Evolutionary conservation across 23 tunicate genomes (phyloP).

Genomic region (Styela clava): DNA sequence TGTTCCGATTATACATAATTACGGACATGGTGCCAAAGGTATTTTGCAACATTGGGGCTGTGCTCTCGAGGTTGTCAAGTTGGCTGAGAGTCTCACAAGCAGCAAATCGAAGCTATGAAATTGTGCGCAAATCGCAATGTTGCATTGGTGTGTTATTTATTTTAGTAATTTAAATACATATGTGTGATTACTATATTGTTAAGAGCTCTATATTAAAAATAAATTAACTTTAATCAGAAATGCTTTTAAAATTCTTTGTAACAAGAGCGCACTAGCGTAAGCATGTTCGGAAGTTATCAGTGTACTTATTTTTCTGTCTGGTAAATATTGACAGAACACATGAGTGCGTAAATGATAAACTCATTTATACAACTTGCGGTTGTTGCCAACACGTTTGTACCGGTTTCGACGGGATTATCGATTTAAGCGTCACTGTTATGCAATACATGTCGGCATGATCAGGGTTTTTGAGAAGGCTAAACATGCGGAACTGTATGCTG

Average conservation of each 20-base stretch:
- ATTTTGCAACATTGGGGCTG: slow-evolving; percentile 75
- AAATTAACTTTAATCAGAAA: too few relatives aligned
- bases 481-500: not conserved
- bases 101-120: not conserved
- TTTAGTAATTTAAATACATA: too few relatives aligned
- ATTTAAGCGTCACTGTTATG: not conserved
- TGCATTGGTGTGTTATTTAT: too few relatives aligned
- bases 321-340: too few relatives aligned
- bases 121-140: not conserved
- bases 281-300: not conserved
- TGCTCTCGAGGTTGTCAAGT: slow-evolving; percentile 34
- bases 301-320: not conserved
- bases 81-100: slow-evolving; percentile 14
- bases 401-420: too few relatives aligned
- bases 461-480: not conserved
- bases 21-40: slow-evolving; percentile 71
- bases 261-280: too few relatives aligned
- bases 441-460: not conserved
- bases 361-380: too few relatives aligned
- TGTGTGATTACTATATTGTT: too few relatives aligned
- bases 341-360: too few relatives aligned
- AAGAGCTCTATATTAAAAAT: too few relatives aligned
- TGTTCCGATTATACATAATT: slow-evolving; percentile 66
- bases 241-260: too few relatives aligned
- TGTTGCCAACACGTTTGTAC: too few relatives aligned